Percentiles rank a stretch among this genome's conserved stretches.
These are phyloP conservation scores for Beroe forskalii DNA, from an alignment of 37 sponge, comb jelly and placozoan genomes.

Conservation along the genomic window DNA sequence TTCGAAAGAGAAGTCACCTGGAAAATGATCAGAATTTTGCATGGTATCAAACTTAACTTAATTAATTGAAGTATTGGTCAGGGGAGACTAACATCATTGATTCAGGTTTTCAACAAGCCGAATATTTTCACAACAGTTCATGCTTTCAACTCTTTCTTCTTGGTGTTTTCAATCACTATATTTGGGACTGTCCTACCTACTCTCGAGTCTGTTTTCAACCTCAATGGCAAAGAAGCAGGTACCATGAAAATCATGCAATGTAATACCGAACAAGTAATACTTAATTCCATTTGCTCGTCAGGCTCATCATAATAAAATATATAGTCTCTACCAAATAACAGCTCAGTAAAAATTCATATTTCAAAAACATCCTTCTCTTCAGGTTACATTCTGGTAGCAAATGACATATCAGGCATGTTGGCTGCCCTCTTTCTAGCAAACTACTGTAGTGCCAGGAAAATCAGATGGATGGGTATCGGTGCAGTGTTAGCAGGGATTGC, in stretches of 20 bases:
- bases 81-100: too few species aligned
- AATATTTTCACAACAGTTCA: neutral
- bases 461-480: constrained; percentile 43
- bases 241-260: too few species aligned
- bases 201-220: constrained; percentile 50
- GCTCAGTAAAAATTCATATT: too few species aligned
- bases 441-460: constrained; percentile 59
- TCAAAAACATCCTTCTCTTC: too few species aligned
- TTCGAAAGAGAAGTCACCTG: too few species aligned
- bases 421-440: constrained; percentile 50
- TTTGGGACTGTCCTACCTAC: constrained; percentile 10
- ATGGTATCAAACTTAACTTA: too few species aligned
- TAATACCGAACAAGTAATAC: too few species aligned
- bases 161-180: constrained; percentile 18
- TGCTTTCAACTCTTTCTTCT: neutral
- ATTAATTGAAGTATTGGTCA: too few species aligned
- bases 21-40: too few species aligned
- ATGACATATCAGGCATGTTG: constrained; percentile 27
- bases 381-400: constrained; percentile 21
- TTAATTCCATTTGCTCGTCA: too few species aligned
- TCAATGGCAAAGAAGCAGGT: constrained; percentile 48
- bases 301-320: too few species aligned
- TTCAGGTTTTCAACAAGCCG: constrained; percentile 13
- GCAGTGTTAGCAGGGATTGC: neutral
- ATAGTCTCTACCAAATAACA: too few species aligned